phyloP scores from a whole-genome alignment of 2,888 invertebrate genomes.

The Sceliomorpha sp. region DNA sequence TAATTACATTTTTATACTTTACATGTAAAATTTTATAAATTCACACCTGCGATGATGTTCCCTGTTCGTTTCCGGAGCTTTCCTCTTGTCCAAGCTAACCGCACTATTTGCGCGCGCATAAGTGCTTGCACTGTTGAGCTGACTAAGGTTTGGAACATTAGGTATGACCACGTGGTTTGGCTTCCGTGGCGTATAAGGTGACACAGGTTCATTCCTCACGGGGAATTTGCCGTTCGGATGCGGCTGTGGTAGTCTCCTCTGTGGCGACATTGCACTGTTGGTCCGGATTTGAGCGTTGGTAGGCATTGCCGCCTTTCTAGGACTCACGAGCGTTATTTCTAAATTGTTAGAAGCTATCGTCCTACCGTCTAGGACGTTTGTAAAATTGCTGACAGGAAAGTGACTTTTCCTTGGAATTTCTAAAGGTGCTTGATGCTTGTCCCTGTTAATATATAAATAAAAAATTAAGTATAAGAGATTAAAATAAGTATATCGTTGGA shows the following conservation, averaged over 20 bases:
- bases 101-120: constrained; percentile 63
- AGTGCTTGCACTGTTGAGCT: constrained; percentile 63
- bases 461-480: too few relatives aligned
- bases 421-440: constrained; percentile 47
- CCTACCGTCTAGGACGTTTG: constrained; percentile 79
- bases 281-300: constrained; percentile 60
- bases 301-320: constrained; percentile 67
- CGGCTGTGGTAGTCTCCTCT: constrained; percentile 80
- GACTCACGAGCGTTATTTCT: constrained; percentile 86
- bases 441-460: constrained; percentile 30
- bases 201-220: constrained; percentile 80
- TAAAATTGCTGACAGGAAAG: constrained; percentile 61
- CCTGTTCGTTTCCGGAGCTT: constrained; percentile 55
- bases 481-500: too few relatives aligned
- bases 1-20: too few relatives aligned
- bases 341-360: constrained; percentile 84
- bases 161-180: constrained; percentile 74
- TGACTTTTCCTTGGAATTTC: constrained; percentile 64
- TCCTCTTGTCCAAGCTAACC: constrained; percentile 68
- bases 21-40: constrained; percentile 9
- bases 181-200: constrained; percentile 74
- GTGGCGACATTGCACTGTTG: constrained; percentile 56
- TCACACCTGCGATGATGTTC: constrained; percentile 48
- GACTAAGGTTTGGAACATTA: constrained; percentile 76
- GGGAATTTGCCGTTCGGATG: constrained; percentile 83